phyloP scores from a whole-genome alignment of 2,113 vertebrate genomes.

The Pyxicephalus adspersus region DNA sequence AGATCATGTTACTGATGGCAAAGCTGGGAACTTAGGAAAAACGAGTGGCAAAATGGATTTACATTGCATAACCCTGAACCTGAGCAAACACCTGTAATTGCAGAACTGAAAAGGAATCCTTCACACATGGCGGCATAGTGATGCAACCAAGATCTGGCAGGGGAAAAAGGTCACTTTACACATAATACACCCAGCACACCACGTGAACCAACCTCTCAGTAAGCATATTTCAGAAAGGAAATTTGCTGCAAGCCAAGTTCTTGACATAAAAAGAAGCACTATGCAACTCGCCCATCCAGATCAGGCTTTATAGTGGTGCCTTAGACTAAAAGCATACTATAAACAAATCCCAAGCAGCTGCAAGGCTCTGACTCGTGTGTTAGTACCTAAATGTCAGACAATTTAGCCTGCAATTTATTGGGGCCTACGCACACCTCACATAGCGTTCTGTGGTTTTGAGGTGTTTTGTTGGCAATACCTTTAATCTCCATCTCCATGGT shows the following conservation, averaged over 20 bases:
- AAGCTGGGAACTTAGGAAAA: neutral
- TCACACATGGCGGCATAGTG: constrained; percentile 36
- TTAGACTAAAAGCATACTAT: too few species aligned
- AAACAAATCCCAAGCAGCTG: too few species aligned
- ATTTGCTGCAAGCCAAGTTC: neutral
- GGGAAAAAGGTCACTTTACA: constrained; percentile 31
- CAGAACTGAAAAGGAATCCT: constrained; percentile 69
- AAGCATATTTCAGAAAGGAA: constrained; percentile 4
- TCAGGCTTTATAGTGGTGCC: too few species aligned
- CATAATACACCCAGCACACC: neutral
- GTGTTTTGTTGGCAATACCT: too few species aligned
- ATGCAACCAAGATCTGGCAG: constrained; percentile 7
- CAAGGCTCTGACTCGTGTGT: too few species aligned
- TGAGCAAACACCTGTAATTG: neutral
- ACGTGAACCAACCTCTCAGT: neutral
- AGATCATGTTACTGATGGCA: neutral
- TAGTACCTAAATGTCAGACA: too few species aligned
- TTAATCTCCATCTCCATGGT: too few species aligned
- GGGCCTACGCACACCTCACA: too few species aligned
- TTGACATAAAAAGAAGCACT: neutral
- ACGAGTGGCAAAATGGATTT: neutral
- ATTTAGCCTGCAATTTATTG: too few species aligned
- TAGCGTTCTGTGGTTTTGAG: too few species aligned
- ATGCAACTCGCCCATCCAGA: too few species aligned
- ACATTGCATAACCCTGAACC: neutral